phyloP scores from a whole-genome alignment of 1,140 invertebrate species.

The Ditylenchus dipsaci region DNA sequence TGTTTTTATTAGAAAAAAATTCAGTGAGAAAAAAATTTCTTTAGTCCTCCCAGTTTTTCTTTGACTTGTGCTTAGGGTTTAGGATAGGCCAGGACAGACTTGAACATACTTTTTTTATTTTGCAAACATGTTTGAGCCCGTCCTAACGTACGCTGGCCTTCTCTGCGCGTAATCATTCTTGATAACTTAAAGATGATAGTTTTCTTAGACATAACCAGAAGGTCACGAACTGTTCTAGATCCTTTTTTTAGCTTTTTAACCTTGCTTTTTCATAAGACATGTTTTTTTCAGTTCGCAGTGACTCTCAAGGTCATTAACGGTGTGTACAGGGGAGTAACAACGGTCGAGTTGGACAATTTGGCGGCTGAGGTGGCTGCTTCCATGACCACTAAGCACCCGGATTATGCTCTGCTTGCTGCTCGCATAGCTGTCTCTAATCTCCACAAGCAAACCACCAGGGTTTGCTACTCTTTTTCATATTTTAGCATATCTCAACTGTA shows the following conservation, averaged over 20 bases:
- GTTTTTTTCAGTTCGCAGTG: conserved; percentile 47
- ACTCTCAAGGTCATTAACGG: conserved; percentile 75
- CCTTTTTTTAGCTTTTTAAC: neutral
- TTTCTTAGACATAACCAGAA: neutral
- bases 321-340: conserved; percentile 89
- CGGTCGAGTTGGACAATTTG: conserved; percentile 90
- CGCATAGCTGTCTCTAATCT: conserved; percentile 92
- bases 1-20: neutral
- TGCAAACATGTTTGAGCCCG: no score
- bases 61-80: no score
- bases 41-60: no score
- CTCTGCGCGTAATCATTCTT: no score
- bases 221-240: neutral
- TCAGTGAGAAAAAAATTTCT: no score
- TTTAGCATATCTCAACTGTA: neutral
- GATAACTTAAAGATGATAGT: no score
- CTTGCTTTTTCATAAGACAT: no score
- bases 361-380: conserved; percentile 92
- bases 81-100: no score
- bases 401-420: conserved; percentile 91
- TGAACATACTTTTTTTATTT: no score
- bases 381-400: conserved; percentile 90
- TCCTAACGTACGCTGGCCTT: no score
- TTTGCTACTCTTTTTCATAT: neutral
- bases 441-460: conserved; percentile 74